phyloP scores from a whole-genome alignment of 1,140 invertebrate species.

The Lineus longissimus region DNA sequence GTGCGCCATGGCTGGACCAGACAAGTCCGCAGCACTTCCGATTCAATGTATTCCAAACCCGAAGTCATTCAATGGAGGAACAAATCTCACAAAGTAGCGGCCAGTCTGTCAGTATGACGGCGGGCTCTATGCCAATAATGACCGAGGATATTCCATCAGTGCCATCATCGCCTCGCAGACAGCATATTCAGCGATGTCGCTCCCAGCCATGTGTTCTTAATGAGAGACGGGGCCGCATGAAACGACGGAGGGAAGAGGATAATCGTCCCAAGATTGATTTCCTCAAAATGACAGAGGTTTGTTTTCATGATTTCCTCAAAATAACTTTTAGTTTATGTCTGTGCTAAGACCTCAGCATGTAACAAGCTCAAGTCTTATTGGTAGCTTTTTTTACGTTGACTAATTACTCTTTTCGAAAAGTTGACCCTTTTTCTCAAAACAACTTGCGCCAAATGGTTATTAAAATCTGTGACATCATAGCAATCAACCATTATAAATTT shows the following conservation, averaged over 20 bases:
- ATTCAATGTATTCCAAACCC: background rate
- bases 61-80: constrained; percentile 10
- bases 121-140: background rate
- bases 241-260: constrained; percentile 8
- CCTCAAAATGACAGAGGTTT: constrained; percentile 10
- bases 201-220: constrained; percentile 9
- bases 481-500: no score
- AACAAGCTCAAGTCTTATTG: no score
- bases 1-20: constrained; percentile 8
- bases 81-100: constrained; percentile 2
- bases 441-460: no score
- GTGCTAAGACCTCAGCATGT: no score
- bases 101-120: background rate
- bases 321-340: no score
- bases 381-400: no score
- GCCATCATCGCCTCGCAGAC: constrained; percentile 5
- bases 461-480: no score
- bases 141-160: background rate
- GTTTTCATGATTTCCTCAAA: background rate
- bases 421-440: no score
- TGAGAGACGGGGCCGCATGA: constrained; percentile 1
- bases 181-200: background rate
- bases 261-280: constrained; percentile 4
- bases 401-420: no score
- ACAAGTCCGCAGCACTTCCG: background rate